Evolutionary conservation across 2,113 vertebrate genomes (phyloP).

Genomic region (Sakesphorus luctuosus): DNA sequence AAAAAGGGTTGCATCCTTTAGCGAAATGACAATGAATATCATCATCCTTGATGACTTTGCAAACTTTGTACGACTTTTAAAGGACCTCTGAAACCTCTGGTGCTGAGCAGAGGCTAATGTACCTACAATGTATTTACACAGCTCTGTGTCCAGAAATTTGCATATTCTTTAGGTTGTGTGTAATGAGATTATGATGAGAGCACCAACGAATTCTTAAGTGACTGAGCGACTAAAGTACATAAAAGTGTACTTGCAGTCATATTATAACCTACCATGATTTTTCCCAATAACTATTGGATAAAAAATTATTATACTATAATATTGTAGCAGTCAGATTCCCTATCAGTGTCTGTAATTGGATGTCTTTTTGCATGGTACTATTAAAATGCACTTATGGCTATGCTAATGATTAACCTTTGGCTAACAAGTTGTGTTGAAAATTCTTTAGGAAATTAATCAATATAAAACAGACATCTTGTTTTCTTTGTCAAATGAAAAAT

Average conservation of each 20-base stretch:
- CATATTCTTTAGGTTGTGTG: not conserved
- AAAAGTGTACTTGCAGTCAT: not conserved
- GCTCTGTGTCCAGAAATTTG: not conserved
- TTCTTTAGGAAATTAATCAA: not conserved
- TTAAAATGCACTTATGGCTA: not conserved
- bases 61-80: not conserved
- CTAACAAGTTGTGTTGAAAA: not conserved
- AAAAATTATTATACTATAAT: not conserved
- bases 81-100: not conserved
- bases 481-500: not conserved
- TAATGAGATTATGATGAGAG: not conserved
- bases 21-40: not conserved
- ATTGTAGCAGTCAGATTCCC: not conserved
- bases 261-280: not conserved
- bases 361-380: not conserved
- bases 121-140: not conserved
- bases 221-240: not conserved
- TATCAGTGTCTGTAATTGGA: not conserved
- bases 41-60: not conserved
- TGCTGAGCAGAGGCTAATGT: not conserved
- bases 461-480: not conserved
- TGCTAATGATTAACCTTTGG: not conserved
- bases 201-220: not conserved
- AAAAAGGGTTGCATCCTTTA: not conserved
- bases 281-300: not conserved